phyloP scores from a whole-genome alignment of 1,140 invertebrate genomes.

The Euwallacea similis region DNA sequence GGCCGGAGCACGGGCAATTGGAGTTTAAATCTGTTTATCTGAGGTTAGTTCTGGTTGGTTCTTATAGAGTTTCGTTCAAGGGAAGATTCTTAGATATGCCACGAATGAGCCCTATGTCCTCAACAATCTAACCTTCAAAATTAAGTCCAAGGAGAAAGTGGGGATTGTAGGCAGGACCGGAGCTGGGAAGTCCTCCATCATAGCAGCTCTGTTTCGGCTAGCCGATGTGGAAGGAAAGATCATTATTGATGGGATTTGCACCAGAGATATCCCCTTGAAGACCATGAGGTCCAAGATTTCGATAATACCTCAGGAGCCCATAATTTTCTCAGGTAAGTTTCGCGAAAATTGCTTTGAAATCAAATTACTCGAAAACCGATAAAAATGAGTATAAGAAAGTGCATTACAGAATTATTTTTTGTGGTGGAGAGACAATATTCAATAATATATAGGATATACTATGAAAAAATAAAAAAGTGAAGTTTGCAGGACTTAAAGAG shows the following conservation, averaged over 20 bases:
- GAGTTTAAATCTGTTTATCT: conserved; percentile 75
- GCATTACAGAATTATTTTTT: too few relatives aligned
- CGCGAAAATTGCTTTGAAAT: too few relatives aligned
- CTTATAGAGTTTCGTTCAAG: too few relatives aligned
- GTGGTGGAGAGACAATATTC: too few relatives aligned
- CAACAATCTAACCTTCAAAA: conserved; percentile 59
- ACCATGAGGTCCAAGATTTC: conserved; percentile 65
- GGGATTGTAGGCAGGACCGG: conserved; percentile 75
- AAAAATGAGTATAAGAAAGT: too few relatives aligned
- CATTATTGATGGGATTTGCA: conserved; percentile 61
- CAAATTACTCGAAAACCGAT: too few relatives aligned
- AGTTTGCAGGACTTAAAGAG: too few relatives aligned
- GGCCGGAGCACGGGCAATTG: conserved; percentile 65
- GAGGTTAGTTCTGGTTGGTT: conserved; percentile 8
- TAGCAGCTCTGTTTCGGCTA: conserved; percentile 70
- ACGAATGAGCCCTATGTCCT: conserved; percentile 57
- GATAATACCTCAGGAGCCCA: conserved; percentile 73
- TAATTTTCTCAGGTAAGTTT: conserved; percentile 64
- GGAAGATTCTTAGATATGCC: conserved; percentile 55
- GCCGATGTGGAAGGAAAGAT: conserved; percentile 67
- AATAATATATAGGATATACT: too few relatives aligned
- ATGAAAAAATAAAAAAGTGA: too few relatives aligned
- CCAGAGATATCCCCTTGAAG: conserved; percentile 59
- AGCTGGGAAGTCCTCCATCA: conserved; percentile 76
- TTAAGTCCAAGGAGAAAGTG: conserved; percentile 65